Conservation (phyloP, 1,140 invertebrate genomes). For the Coelopa frigida region DNA sequence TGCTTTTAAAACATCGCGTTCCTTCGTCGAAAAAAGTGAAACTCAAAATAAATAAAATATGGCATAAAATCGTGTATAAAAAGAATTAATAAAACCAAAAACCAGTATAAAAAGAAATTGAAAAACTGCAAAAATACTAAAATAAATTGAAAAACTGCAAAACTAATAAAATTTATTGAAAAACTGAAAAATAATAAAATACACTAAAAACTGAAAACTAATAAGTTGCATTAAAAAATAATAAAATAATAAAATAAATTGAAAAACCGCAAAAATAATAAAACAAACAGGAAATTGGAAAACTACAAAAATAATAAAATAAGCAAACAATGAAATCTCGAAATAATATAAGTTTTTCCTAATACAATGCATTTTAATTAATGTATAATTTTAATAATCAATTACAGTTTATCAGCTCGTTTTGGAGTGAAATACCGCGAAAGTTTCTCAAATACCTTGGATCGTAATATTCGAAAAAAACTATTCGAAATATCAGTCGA, state of each 20-base stretch:
- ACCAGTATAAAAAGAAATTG: slow-evolving; percentile 1
- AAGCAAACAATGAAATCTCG: too few species aligned
- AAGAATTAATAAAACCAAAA: neutral
- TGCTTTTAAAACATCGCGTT: too few species aligned
- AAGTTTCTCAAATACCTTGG: neutral
- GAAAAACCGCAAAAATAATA: neutral
- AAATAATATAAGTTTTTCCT: too few species aligned
- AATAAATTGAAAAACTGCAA: neutral
- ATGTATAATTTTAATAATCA: too few species aligned
- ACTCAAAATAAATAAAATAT: too few species aligned
- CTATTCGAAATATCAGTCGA: too few species aligned
- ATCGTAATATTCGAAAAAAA: neutral
- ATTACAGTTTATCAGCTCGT: too few species aligned
- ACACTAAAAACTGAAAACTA: slow-evolving; percentile 1
- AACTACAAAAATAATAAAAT: too few species aligned
- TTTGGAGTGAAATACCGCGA: too few species aligned
- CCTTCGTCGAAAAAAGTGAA: too few species aligned
- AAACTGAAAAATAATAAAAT: neutral
- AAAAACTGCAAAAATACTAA: neutral
- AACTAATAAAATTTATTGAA: neutral
- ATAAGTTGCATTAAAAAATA: slow-evolving; percentile 6
- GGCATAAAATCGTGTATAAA: too few species aligned
- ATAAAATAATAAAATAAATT: neutral
- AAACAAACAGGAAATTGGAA: neutral
- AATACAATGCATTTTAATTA: too few species aligned